These are phyloP conservation scores for Synodontis membranacea DNA, from an alignment of 2,113 vertebrate genomes.

Conservation along the genomic window DNA sequence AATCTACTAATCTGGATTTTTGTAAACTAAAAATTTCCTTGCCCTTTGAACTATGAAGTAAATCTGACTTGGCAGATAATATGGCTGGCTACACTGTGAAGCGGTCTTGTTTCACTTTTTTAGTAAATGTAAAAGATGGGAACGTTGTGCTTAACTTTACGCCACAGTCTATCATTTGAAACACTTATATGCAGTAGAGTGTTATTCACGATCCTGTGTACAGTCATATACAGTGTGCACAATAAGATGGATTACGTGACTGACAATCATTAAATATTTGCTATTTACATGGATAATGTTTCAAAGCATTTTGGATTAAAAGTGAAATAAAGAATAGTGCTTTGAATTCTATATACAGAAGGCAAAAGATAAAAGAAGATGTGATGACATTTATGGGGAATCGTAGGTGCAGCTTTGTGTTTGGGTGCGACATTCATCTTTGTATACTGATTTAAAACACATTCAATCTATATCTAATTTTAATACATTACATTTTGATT, in stretches of 20 bases:
- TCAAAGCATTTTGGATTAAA: slow-evolving; percentile 49
- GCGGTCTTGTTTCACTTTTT: slow-evolving; percentile 50
- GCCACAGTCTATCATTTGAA: slow-evolving; percentile 35
- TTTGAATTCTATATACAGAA: slow-evolving; percentile 67
- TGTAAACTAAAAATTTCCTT: slow-evolving; percentile 54
- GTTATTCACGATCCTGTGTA: slow-evolving; percentile 53
- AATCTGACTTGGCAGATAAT: slow-evolving; percentile 35
- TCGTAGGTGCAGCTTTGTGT: not conserved
- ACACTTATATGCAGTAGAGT: slow-evolving; percentile 18
- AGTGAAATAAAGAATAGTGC: slow-evolving; percentile 62
- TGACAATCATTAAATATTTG: slow-evolving; percentile 64
- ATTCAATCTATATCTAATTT: slow-evolving; percentile 27
- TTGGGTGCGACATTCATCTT: not conserved
- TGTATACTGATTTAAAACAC: slow-evolving; percentile 30
- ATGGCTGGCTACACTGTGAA: slow-evolving; percentile 43
- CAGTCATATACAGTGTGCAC: slow-evolving; percentile 64
- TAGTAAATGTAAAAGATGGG: slow-evolving; percentile 38
- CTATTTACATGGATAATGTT: slow-evolving; percentile 64
- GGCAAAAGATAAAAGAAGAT: not conserved
- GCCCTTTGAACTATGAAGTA: slow-evolving; percentile 42
- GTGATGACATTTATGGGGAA: not conserved
- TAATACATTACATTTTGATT: slow-evolving; percentile 14
- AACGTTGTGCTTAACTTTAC: slow-evolving; percentile 51
- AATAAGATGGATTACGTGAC: slow-evolving; percentile 63
- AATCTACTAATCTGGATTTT: slow-evolving; percentile 22